A percentile compares a stretch with the other conserved stretches of the same genome.
These are phyloP conservation scores for Meandrusa payeni DNA, from an alignment of 2,888 invertebrate species.

Conservation along the genomic window DNA sequence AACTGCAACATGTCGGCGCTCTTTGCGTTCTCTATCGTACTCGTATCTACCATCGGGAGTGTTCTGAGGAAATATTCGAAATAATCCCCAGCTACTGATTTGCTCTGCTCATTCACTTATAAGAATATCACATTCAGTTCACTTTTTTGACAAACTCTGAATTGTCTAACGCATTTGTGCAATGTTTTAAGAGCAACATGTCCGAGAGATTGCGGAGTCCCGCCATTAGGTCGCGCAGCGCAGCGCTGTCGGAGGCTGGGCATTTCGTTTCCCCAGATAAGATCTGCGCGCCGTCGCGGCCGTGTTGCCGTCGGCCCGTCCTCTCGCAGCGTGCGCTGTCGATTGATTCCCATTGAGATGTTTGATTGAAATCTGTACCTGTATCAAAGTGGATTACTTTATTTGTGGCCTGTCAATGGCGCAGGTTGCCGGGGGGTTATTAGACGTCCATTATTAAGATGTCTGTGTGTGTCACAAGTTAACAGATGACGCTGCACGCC, in stretches of 20 bases:
- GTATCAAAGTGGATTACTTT: constrained; percentile 22
- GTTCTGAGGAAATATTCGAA: too few species aligned
- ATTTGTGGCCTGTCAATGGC: constrained; percentile 20
- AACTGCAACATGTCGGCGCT: too few species aligned
- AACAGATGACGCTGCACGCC: too few species aligned
- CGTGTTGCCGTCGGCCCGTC: constrained; percentile 13
- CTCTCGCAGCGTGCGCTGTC: constrained; percentile 21
- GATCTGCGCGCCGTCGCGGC: constrained; percentile 14
- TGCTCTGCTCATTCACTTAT: too few species aligned
- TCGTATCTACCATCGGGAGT: too few species aligned
- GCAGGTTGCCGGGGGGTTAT: constrained; percentile 10
- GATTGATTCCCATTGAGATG: constrained; percentile 24
- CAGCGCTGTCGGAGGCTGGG: neutral
- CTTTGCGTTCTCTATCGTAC: too few species aligned
- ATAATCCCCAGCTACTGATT: too few species aligned
- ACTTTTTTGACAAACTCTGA: too few species aligned
- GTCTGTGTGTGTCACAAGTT: neutral
- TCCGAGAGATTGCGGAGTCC: neutral
- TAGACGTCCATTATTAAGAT: constrained; percentile 13
- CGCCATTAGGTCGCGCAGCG: constrained; percentile 10
- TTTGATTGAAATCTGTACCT: constrained; percentile 24
- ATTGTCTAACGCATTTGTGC: too few species aligned
- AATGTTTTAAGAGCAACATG: too few species aligned
- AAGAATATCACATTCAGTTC: too few species aligned
- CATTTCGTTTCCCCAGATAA: constrained; percentile 10